Evolutionary conservation across 92 coral and sea anemone genomes (phyloP).

Genomic region (Bergia sp.): DNA sequence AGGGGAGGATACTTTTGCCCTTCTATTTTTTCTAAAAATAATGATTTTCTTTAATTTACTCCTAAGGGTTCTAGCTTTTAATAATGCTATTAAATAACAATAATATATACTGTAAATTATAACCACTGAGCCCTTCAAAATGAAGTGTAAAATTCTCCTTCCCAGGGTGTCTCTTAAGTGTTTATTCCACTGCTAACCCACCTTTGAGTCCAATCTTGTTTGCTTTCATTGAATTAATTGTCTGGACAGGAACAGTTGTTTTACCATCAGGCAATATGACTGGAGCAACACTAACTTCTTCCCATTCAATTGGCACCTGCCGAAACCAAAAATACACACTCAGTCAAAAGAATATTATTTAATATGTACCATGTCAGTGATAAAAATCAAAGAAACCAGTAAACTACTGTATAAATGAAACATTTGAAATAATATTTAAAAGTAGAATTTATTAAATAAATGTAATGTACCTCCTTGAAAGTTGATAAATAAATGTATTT

Average conservation of each 20-base stretch:
- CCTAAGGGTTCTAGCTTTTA: background rate
- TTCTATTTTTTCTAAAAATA: too few species aligned
- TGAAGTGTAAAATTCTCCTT: background rate
- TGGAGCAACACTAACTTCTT: slow-evolving; percentile 92
- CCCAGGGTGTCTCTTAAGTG: background rate
- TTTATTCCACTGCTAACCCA: slow-evolving; percentile 1
- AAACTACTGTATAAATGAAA: background rate
- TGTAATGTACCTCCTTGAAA: background rate
- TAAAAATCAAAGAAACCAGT: background rate
- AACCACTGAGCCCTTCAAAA: background rate
- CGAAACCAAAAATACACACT: background rate
- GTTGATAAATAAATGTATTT: background rate
- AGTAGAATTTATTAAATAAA: background rate
- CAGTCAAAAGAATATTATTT: too few species aligned
- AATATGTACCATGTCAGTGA: background rate
- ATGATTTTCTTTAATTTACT: too few species aligned
- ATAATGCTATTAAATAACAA: background rate
- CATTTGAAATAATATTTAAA: too few species aligned
- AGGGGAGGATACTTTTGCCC: too few species aligned
- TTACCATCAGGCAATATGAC: slow-evolving; percentile 93
- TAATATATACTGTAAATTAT: background rate
- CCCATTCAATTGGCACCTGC: slow-evolving; percentile 95
- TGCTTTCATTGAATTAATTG: slow-evolving; percentile 89
- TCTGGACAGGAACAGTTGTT: slow-evolving; percentile 93
- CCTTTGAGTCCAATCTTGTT: slow-evolving; percentile 99